Percentiles rank a stretch among this genome's conserved stretches.
Conservation (phyloP, 2,888 invertebrate species). For the Euplagia quadripunctaria region DNA sequence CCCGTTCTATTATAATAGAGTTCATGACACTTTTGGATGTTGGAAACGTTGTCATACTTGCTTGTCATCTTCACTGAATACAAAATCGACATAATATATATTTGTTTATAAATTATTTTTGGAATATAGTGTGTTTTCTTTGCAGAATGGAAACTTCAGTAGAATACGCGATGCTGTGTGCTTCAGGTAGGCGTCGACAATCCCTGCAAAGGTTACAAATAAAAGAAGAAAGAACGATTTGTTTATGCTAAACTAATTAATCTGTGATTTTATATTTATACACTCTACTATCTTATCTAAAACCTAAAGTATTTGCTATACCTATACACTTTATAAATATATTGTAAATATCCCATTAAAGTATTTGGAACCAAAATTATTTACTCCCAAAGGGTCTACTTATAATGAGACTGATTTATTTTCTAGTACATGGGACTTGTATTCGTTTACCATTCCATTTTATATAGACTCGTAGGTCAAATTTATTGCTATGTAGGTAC, state of each 20-base stretch:
- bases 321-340: constrained; percentile 42
- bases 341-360: constrained; percentile 37
- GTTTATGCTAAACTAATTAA: constrained; percentile 69
- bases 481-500: not conserved
- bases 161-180: constrained; percentile 89
- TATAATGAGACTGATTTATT: constrained; percentile 68
- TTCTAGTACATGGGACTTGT: constrained; percentile 45
- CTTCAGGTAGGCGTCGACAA: constrained; percentile 78
- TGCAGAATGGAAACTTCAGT: constrained; percentile 90
- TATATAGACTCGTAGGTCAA: constrained; percentile 7
- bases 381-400: constrained; percentile 54
- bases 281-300: constrained; percentile 39
- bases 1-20: too few relatives aligned
- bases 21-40: too few relatives aligned
- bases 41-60: too few relatives aligned
- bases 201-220: constrained; percentile 81
- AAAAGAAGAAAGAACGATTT: constrained; percentile 75
- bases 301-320: constrained; percentile 43
- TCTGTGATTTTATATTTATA: constrained; percentile 67
- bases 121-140: constrained; percentile 23
- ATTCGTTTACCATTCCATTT: constrained; percentile 33
- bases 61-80: too few relatives aligned
- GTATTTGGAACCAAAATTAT: constrained; percentile 47
- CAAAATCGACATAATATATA: too few relatives aligned
- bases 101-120: not conserved